Evolutionary conservation across 2,797 vertebrate species (phyloP).

Genomic region (Siniperca undulata): DNA sequence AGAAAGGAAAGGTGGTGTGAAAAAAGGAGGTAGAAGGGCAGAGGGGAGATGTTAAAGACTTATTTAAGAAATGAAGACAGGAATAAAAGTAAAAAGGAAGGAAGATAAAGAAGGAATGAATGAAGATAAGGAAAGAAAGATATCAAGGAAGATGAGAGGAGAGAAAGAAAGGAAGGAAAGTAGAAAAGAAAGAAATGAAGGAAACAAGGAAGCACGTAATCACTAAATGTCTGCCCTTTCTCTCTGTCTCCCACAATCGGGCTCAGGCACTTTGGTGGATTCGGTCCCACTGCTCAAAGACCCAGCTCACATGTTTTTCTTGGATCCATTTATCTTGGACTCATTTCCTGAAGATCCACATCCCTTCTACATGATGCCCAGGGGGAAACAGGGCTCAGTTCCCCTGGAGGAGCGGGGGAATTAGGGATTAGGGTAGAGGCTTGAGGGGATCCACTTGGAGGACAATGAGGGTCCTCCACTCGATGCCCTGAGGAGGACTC

Average conservation of each 20-base stretch:
- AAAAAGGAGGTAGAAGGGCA: neutral
- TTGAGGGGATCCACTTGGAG: constrained; percentile 37
- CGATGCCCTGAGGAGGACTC: constrained; percentile 62
- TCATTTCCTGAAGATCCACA: constrained; percentile 75
- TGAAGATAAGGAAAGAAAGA: neutral
- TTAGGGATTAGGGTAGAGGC: constrained; percentile 49
- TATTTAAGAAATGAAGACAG: neutral
- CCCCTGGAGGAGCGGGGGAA: constrained; percentile 32
- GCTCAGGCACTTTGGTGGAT: constrained; percentile 49
- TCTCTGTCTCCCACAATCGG: constrained; percentile 51
- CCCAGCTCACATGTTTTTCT: constrained; percentile 74
- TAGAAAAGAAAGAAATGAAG: neutral
- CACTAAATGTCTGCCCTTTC: constrained; percentile 28
- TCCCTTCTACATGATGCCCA: constrained; percentile 64
- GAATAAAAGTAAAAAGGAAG: neutral
- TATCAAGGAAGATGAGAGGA: constrained; percentile 1
- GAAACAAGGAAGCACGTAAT: constrained; percentile 8
- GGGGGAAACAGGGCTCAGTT: constrained; percentile 43
- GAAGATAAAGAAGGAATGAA: neutral
- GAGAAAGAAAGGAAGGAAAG: constrained; percentile 2
- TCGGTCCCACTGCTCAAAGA: constrained; percentile 55
- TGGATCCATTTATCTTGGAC: constrained; percentile 72
- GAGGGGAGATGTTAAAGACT: neutral
- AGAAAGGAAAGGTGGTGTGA: constrained; percentile 44
- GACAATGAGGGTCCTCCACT: constrained; percentile 46